Percentiles rank a stretch among this genome's conserved stretches.
Evolutionary conservation across 1,140 invertebrate species (phyloP).

Genomic region (Pseudomyrmex pallidus): DNA sequence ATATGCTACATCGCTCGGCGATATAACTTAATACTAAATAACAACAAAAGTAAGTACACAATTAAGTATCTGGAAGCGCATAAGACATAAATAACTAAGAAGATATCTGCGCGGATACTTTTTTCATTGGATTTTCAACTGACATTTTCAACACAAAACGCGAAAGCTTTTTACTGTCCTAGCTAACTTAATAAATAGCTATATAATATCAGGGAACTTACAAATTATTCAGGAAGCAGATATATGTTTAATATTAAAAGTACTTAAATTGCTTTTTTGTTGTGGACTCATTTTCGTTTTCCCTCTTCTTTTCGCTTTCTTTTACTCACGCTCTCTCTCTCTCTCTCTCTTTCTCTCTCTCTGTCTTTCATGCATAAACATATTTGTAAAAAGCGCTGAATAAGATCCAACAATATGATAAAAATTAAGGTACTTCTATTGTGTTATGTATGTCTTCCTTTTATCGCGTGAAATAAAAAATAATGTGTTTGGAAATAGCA

Average conservation of each 20-base stretch:
- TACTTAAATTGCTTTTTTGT: constrained; percentile 37
- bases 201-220: constrained; percentile 50
- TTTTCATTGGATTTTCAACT: not conserved
- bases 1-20: constrained; percentile 25
- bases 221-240: constrained; percentile 46
- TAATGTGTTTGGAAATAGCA: constrained; percentile 39
- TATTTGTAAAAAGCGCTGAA: constrained; percentile 12
- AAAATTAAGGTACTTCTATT: constrained; percentile 55
- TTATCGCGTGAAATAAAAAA: constrained; percentile 26
- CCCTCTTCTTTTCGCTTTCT: not conserved
- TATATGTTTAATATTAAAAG: constrained; percentile 3
- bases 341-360: not conserved
- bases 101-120: not conserved
- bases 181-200: constrained; percentile 55
- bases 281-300: too few relatives aligned
- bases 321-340: too few relatives aligned
- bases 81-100: constrained; percentile 44
- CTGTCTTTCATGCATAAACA: constrained; percentile 7
- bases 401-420: constrained; percentile 2
- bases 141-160: constrained; percentile 20
- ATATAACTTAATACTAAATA: constrained; percentile 60
- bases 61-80: constrained; percentile 54
- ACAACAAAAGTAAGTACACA: constrained; percentile 49
- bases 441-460: constrained; percentile 17
- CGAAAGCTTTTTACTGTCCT: constrained; percentile 43